Percentiles rank a stretch among this genome's conserved stretches.
Conservation (phyloP, 2,888 invertebrate species). For the Cephus rjabovi region DNA sequence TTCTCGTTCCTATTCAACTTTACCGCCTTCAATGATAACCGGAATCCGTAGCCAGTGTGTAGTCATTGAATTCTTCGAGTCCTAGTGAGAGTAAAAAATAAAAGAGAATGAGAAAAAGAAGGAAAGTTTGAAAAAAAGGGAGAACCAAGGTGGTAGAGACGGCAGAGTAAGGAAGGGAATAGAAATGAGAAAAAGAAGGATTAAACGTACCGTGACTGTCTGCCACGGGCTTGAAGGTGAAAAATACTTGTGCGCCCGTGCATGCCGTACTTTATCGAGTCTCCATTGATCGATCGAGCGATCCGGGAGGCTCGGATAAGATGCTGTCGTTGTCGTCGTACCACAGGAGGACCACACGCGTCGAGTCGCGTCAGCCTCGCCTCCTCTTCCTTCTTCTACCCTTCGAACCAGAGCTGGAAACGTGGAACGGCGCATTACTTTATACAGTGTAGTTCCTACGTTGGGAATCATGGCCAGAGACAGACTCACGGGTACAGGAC, state of each 20-base stretch:
- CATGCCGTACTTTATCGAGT: conserved; percentile 30
- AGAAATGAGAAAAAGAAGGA: not conserved
- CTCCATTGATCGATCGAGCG: conserved; percentile 56
- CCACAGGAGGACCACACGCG: conserved; percentile 54
- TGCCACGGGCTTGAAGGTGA: conserved; percentile 32
- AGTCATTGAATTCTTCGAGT: not conserved
- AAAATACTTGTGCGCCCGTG: conserved; percentile 49
- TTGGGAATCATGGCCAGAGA: conserved; percentile 17
- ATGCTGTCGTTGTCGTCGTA: conserved; percentile 40
- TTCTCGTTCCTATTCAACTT: not conserved
- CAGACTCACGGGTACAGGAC: not conserved
- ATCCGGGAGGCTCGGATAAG: conserved; percentile 48
- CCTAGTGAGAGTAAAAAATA: conserved; percentile 1
- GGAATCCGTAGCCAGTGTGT: not conserved
- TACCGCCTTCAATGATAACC: not conserved
- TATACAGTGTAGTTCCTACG: conserved; percentile 20
- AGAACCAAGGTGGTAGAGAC: not conserved
- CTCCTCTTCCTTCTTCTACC: conserved; percentile 13
- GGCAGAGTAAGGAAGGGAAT: not conserved
- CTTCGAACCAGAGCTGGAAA: conserved; percentile 4
- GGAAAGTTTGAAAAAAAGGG: not conserved
- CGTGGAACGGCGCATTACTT: conserved; percentile 14
- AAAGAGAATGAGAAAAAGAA: not conserved
- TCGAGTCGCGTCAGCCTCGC: conserved; percentile 37
- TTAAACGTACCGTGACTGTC: not conserved